Conservation (phyloP, 1,140 invertebrate species). For the Xylocopa sonorina region DNA sequence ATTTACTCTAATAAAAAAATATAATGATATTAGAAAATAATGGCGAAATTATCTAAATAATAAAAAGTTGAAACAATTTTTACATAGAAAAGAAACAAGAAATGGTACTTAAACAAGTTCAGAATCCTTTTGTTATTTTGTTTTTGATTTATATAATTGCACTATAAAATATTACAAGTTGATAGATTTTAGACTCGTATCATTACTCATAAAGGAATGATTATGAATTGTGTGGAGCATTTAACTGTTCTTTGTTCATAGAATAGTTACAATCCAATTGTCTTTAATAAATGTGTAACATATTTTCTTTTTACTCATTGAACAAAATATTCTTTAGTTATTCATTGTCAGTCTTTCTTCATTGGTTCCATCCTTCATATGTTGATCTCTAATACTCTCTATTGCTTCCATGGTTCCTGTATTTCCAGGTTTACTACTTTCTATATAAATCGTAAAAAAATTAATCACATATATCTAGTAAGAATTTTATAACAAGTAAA, state of each 20-base stretch:
- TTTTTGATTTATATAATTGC: constrained; percentile 1
- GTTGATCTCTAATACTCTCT: constrained; percentile 32
- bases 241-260: constrained; percentile 5
- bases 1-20: constrained; percentile 24
- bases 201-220: constrained; percentile 17
- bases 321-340: neutral
- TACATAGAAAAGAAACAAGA: neutral
- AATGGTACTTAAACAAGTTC: constrained; percentile 17
- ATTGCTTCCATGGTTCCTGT: neutral
- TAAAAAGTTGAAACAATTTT: neutral
- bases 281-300: constrained; percentile 29
- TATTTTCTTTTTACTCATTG: neutral
- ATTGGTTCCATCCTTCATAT: neutral
- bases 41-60: neutral
- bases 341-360: constrained; percentile 8
- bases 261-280: constrained; percentile 24
- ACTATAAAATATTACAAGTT: neutral
- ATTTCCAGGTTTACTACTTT: constrained; percentile 31
- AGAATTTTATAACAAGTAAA: neutral
- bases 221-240: constrained; percentile 7
- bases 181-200: neutral
- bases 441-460: constrained; percentile 17
- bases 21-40: neutral
- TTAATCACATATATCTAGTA: neutral
- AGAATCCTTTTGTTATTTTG: neutral